phyloP scores from a whole-genome alignment of 2,797 vertebrate genomes.

The Galago senegalensis region DNA sequence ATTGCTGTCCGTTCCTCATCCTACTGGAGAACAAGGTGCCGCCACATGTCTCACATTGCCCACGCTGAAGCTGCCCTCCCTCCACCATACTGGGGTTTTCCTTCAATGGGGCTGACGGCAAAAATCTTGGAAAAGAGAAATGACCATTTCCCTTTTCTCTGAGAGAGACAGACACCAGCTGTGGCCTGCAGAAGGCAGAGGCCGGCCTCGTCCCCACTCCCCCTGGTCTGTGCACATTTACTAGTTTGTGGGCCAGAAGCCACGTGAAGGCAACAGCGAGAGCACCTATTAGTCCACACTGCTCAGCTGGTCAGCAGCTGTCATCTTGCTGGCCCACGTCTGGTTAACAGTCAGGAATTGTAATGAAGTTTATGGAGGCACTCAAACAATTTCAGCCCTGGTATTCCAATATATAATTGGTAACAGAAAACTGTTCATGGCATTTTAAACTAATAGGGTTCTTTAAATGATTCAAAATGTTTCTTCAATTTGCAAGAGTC shows the following conservation, averaged over 20 bases:
- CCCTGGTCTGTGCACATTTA: background rate
- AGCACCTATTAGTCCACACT: background rate
- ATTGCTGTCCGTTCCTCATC: background rate
- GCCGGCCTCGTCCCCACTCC: background rate
- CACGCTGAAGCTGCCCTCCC: background rate
- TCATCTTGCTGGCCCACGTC: background rate
- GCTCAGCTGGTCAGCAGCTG: background rate
- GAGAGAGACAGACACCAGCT: background rate
- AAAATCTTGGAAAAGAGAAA: background rate
- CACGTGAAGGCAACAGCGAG: conserved; percentile 36
- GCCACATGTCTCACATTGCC: background rate
- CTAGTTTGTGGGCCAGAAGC: background rate
- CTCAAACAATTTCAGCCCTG: conserved; percentile 61
- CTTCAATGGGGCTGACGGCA: background rate
- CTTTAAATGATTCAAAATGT: conserved; percentile 78
- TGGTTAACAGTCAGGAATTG: conserved; percentile 55
- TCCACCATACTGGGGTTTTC: background rate
- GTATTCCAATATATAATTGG: conserved; percentile 74
- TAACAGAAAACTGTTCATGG: conserved; percentile 67
- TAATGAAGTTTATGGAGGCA: conserved; percentile 67
- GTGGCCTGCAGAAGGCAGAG: background rate
- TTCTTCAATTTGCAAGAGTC: conserved; percentile 69
- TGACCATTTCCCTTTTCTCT: background rate
- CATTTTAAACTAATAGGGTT: conserved; percentile 70
- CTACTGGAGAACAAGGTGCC: background rate